Conservation (phyloP, 2,797 vertebrate genomes). For the Lacerta agilis region DNA sequence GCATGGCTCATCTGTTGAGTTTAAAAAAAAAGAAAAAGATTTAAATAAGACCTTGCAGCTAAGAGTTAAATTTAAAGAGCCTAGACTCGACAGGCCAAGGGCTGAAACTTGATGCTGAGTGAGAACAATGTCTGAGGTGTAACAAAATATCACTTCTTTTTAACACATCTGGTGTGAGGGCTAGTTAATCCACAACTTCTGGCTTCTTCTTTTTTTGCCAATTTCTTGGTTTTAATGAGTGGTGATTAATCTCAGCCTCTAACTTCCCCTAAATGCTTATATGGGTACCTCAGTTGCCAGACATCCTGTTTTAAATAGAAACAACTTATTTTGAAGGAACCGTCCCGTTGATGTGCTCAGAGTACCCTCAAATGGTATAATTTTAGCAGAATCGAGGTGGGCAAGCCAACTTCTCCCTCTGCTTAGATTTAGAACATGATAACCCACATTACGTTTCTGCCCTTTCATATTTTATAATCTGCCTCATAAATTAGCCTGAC, state of each 20-base stretch:
- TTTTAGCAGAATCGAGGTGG: background rate
- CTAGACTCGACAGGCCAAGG: conserved; percentile 54
- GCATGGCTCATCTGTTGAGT: conserved; percentile 44
- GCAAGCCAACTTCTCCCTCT: background rate
- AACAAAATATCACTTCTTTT: conserved; percentile 43
- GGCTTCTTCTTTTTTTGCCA: conserved; percentile 49
- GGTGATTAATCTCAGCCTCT: conserved; percentile 23
- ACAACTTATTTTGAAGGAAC: conserved; percentile 14
- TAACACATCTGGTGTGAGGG: conserved; percentile 60
- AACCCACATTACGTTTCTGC: background rate
- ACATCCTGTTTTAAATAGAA: conserved; percentile 29
- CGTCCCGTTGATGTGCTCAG: background rate
- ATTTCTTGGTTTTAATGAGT: conserved; percentile 27
- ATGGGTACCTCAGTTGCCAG: conserved; percentile 2
- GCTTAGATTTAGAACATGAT: background rate
- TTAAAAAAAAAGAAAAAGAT: conserved; percentile 54
- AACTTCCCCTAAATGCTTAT: conserved; percentile 23
- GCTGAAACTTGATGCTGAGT: conserved; percentile 63
- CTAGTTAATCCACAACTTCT: conserved; percentile 61
- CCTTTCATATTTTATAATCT: background rate
- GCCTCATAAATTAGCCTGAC: background rate
- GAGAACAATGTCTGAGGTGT: conserved; percentile 13
- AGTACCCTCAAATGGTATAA: background rate
- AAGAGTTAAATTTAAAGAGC: conserved; percentile 37
- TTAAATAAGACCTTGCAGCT: conserved; percentile 54